Percentiles rank a stretch among this genome's conserved stretches.
These are phyloP conservation scores for Prochilodus magdalenae DNA, from an alignment of 2,113 vertebrate species.

Conservation along the genomic window DNA sequence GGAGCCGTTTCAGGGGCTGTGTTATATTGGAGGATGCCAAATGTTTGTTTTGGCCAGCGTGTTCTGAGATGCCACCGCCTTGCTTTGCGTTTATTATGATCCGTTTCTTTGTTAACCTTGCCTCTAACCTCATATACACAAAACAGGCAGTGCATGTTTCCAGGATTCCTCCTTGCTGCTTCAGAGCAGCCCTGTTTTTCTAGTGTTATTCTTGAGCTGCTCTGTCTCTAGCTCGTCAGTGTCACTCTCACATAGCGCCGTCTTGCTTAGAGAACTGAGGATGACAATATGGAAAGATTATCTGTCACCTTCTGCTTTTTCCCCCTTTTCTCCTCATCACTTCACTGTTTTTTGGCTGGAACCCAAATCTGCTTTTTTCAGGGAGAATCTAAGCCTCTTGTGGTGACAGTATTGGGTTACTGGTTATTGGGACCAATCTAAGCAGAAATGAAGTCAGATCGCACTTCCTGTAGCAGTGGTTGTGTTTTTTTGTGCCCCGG, in stretches of 20 bases:
- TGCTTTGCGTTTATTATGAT: constrained; percentile 23
- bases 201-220: neutral
- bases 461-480: neutral
- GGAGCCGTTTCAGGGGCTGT: neutral
- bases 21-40: constrained; percentile 36
- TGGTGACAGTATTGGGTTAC: constrained; percentile 33
- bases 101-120: constrained; percentile 41
- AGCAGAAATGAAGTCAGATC: neutral
- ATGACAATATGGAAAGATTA: constrained; percentile 38
- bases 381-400: neutral
- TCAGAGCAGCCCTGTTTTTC: neutral
- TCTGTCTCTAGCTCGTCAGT: constrained; percentile 3
- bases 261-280: constrained; percentile 18
- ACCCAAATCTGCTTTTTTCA: neutral
- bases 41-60: constrained; percentile 24
- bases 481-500: neutral
- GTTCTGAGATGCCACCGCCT: constrained; percentile 9
- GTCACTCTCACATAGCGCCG: constrained; percentile 15
- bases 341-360: neutral
- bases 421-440: constrained; percentile 10
- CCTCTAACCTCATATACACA: constrained; percentile 38
- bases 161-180: neutral
- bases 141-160: constrained; percentile 11
- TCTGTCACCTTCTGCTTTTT: constrained; percentile 5
- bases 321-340: neutral